phyloP scores from a whole-genome alignment of 2,888 invertebrate genomes.

The Corythucha ciliata region DNA sequence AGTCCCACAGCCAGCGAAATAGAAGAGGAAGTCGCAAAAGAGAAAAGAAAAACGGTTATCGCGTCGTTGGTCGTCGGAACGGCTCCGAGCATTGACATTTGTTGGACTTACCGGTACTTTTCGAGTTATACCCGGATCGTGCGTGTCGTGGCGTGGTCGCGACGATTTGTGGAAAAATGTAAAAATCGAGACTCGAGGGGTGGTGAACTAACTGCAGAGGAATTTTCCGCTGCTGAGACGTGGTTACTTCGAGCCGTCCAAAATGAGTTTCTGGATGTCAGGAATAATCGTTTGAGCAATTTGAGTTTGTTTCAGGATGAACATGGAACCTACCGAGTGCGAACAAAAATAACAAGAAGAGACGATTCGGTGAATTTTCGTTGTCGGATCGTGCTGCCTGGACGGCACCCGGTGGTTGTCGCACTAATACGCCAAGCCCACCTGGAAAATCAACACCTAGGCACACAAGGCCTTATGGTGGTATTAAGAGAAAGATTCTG shows the following conservation, averaged over 20 bases:
- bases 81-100: not conserved
- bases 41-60: constrained; percentile 6
- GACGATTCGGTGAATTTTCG: constrained; percentile 10
- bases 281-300: not conserved
- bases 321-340: not conserved
- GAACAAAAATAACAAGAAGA: constrained; percentile 7
- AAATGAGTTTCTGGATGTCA: constrained; percentile 10
- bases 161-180: constrained; percentile 7
- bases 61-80: not conserved
- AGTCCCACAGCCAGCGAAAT: not conserved
- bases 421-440: too few species aligned
- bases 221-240: constrained; percentile 16
- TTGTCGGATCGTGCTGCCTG: constrained; percentile 1
- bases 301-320: not conserved
- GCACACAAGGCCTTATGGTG: constrained; percentile 1
- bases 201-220: not conserved
- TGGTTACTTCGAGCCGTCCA: constrained; percentile 4
- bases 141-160: not conserved
- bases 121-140: constrained; percentile 14
- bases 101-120: not conserved
- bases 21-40: constrained; percentile 3
- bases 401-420: not conserved
- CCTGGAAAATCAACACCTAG: constrained; percentile 15
- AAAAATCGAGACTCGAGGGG: not conserved
- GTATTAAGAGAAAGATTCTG: constrained; percentile 19